A percentile compares a stretch with the other conserved stretches of the same genome.
These are phyloP conservation scores for Drymonia ruficornis DNA, from an alignment of 2,888 invertebrate genomes.

Conservation along the genomic window DNA sequence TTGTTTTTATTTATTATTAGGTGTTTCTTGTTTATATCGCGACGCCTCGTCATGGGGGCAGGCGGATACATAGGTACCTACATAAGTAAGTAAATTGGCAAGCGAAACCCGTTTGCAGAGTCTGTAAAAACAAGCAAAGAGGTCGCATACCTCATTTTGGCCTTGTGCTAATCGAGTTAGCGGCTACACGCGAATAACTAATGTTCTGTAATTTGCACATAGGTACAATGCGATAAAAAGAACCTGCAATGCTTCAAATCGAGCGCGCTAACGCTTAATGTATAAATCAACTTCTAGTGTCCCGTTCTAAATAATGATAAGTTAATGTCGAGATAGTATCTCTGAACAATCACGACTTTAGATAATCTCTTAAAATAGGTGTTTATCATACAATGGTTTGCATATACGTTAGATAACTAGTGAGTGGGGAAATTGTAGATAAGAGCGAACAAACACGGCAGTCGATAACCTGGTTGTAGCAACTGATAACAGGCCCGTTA, in stretches of 20 bases:
- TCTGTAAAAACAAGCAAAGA: constrained; percentile 70
- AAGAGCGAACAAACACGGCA: constrained; percentile 72
- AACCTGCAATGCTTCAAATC: constrained; percentile 49
- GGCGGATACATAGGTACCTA: constrained; percentile 46
- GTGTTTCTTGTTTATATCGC: constrained; percentile 31
- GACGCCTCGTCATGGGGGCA: constrained; percentile 51
- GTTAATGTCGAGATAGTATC: constrained; percentile 39
- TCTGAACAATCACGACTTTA: constrained; percentile 46
- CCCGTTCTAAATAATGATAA: constrained; percentile 39
- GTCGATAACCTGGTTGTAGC: constrained; percentile 78
- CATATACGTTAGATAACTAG: constrained; percentile 49
- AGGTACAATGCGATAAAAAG: constrained; percentile 43
- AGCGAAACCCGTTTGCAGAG: constrained; percentile 57
- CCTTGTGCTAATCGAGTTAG: constrained; percentile 79
- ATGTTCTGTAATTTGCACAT: constrained; percentile 68
- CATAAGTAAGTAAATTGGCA: constrained; percentile 50
- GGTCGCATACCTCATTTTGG: constrained; percentile 77
- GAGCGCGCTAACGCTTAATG: constrained; percentile 28
- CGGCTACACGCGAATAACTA: constrained; percentile 69
- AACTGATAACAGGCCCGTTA: constrained; percentile 63
- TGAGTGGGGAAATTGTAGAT: constrained; percentile 69
- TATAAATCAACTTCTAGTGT: constrained; percentile 20
- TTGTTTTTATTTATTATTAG: constrained; percentile 45
- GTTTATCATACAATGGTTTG: constrained; percentile 62
- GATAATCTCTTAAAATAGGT: constrained; percentile 64